phyloP scores from a whole-genome alignment of 2,888 invertebrate species.

The Tetranychus piercei region DNA sequence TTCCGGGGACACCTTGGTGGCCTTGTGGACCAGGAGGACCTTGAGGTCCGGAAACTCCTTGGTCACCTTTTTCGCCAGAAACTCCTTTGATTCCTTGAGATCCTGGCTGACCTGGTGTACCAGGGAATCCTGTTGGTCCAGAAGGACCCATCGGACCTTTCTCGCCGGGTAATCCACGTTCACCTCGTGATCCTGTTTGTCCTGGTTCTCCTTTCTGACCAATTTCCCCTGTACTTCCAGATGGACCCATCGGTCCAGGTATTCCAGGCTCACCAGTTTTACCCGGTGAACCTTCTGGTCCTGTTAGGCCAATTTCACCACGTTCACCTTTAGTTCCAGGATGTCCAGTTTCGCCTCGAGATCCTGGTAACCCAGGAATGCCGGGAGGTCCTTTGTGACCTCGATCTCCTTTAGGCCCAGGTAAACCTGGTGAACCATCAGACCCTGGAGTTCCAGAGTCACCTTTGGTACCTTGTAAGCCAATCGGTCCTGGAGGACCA shows the following conservation, averaged over 20 bases:
- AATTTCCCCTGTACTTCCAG: slow-evolving; percentile 57
- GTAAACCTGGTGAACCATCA: slow-evolving; percentile 50
- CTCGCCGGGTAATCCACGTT: slow-evolving; percentile 35
- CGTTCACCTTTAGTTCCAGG: slow-evolving; percentile 57
- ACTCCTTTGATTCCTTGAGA: slow-evolving; percentile 56
- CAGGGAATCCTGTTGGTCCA: slow-evolving; percentile 50
- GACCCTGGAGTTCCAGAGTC: slow-evolving; percentile 35
- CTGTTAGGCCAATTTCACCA: slow-evolving; percentile 54
- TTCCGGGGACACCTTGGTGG: background rate
- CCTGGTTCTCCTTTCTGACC: slow-evolving; percentile 56
- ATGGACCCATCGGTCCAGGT: slow-evolving; percentile 53
- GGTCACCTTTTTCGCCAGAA: slow-evolving; percentile 55
- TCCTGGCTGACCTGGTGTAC: slow-evolving; percentile 55
- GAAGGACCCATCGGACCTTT: slow-evolving; percentile 47
- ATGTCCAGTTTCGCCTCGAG: slow-evolving; percentile 54
- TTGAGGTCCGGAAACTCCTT: slow-evolving; percentile 44
- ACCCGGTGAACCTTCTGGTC: slow-evolving; percentile 47
- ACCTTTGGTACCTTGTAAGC: slow-evolving; percentile 45
- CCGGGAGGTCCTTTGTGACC: slow-evolving; percentile 51
- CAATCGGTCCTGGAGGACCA: slow-evolving; percentile 34
- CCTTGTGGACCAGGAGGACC: slow-evolving; percentile 41
- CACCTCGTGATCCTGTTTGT: slow-evolving; percentile 48
- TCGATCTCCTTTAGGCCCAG: slow-evolving; percentile 51
- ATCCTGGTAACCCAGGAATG: slow-evolving; percentile 41
- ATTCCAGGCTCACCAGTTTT: slow-evolving; percentile 43